Conservation (phyloP, 2,113 vertebrate species). For the Shinisaurus crocodilurus region DNA sequence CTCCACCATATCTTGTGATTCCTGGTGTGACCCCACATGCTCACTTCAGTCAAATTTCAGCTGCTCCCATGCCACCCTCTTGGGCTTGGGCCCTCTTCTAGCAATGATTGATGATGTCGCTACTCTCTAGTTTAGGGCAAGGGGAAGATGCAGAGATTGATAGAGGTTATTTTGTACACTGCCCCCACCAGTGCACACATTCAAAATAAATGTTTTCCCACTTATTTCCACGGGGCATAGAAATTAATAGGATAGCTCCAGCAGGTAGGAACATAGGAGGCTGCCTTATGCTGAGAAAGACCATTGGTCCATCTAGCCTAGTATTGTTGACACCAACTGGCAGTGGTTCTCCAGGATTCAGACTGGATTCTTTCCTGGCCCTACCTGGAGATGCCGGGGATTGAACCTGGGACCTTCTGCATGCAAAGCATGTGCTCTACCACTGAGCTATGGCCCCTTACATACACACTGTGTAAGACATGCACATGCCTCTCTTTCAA, state of each 20-base stretch:
- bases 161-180: not conserved
- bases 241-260: not conserved
- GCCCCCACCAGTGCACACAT: not conserved
- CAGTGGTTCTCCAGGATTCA: too few relatives aligned
- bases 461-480: not conserved
- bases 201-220: not conserved
- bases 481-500: not conserved
- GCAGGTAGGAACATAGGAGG: not conserved
- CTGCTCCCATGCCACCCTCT: not conserved
- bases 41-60: not conserved
- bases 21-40: not conserved
- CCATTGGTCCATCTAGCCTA: too few relatives aligned
- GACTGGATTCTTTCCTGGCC: too few relatives aligned
- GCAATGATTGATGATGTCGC: not conserved
- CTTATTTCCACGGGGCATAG: not conserved
- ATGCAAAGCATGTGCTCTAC: too few relatives aligned
- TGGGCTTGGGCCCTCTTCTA: too few relatives aligned
- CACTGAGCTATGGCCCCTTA: too few relatives aligned
- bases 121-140: not conserved
- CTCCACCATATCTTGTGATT: not conserved
- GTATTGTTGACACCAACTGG: too few relatives aligned
- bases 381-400: too few relatives aligned
- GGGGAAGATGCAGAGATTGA: not conserved
- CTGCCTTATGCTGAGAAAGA: too few relatives aligned
- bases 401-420: too few relatives aligned